A percentile compares a stretch with the other conserved stretches of the same genome.
These are phyloP conservation scores for Ceratina australensis DNA, from an alignment of 1,140 invertebrate genomes.

Conservation along the genomic window DNA sequence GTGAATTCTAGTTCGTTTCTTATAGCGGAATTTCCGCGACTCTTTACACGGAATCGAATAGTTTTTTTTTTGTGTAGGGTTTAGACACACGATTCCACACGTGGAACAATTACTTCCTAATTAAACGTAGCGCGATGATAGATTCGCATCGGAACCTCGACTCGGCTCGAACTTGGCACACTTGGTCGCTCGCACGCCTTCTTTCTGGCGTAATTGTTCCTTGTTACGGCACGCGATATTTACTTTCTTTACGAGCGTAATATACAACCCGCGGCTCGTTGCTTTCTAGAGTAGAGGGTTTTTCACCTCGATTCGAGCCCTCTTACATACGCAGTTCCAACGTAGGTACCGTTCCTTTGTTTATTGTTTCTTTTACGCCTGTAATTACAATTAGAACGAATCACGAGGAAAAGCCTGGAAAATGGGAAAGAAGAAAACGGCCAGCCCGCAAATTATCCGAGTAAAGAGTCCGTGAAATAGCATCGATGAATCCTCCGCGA, in stretches of 20 bases:
- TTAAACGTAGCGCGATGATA: background rate
- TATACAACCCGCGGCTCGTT: constrained; percentile 21
- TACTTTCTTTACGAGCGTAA: constrained; percentile 49
- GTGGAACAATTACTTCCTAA: too few relatives aligned
- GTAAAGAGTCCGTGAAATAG: constrained; percentile 34
- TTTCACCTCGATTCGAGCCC: constrained; percentile 34
- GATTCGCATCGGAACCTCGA: too few relatives aligned
- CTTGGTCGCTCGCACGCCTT: constrained; percentile 30
- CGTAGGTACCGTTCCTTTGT: too few relatives aligned
- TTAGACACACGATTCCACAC: background rate
- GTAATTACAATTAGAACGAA: background rate
- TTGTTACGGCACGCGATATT: constrained; percentile 45
- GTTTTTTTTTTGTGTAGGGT: background rate
- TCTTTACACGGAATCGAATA: background rate
- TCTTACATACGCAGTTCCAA: background rate
- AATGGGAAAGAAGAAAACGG: background rate
- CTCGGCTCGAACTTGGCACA: constrained; percentile 35
- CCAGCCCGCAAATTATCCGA: background rate
- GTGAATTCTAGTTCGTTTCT: too few relatives aligned
- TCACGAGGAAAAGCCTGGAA: background rate
- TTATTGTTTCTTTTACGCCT: background rate
- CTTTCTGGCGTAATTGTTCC: constrained; percentile 40
- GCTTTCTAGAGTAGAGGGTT: constrained; percentile 27
- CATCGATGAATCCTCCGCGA: background rate
- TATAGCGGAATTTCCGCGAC: background rate